phyloP scores from a whole-genome alignment of 2,113 vertebrate species.

The Arvicanthis niloticus region DNA sequence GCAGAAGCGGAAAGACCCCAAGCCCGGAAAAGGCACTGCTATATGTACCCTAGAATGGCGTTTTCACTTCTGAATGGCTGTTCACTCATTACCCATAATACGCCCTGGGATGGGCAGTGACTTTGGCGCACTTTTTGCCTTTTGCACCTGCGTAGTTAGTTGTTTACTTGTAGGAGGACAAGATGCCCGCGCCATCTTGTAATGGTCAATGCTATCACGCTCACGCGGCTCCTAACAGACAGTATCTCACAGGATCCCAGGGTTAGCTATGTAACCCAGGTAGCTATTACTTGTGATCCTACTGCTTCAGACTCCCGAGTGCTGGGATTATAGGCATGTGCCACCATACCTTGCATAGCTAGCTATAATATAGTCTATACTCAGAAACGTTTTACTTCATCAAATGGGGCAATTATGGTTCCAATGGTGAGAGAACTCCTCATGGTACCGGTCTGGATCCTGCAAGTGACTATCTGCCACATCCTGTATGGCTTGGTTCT shows the following conservation, averaged over 20 bases:
- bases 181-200: too few relatives aligned
- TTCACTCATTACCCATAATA: too few relatives aligned
- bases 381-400: constrained; percentile 19
- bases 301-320: not conserved
- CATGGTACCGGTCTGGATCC: not conserved
- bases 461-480: not conserved
- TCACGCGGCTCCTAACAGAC: too few relatives aligned
- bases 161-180: too few relatives aligned
- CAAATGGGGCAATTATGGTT: not conserved
- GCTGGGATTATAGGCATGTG: not conserved
- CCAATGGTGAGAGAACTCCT: not conserved
- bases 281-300: not conserved
- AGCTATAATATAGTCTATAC: not conserved
- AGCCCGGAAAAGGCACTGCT: too few relatives aligned
- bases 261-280: not conserved
- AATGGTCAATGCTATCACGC: too few relatives aligned
- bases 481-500: not conserved
- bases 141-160: too few relatives aligned
- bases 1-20: too few relatives aligned
- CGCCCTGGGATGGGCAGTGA: too few relatives aligned
- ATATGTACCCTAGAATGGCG: too few relatives aligned
- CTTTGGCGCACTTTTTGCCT: too few relatives aligned
- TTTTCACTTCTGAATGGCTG: too few relatives aligned
- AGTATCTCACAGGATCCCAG: not conserved
- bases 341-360: not conserved